These are phyloP conservation scores for Orestias chungarensis DNA, from an alignment of 2,797 vertebrate genomes.

Conservation along the genomic window DNA sequence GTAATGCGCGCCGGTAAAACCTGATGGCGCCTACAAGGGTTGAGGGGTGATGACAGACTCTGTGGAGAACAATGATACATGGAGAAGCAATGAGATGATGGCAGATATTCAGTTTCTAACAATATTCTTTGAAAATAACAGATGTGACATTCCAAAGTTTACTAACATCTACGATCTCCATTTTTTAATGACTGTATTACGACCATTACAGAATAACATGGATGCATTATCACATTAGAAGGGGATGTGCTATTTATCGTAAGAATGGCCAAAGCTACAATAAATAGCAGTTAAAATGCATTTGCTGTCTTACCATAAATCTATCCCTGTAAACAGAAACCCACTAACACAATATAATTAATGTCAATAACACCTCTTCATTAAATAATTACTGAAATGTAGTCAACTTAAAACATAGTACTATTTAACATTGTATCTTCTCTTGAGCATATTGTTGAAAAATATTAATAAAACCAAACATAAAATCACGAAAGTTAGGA, in stretches of 20 bases:
- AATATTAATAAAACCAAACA: neutral
- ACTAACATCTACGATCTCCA: neutral
- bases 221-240: no score
- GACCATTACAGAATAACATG: neutral
- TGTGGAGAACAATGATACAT: slow-evolving; percentile 20
- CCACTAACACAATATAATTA: neutral
- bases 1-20: slow-evolving; percentile 61
- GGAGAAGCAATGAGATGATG: neutral
- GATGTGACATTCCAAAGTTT: neutral
- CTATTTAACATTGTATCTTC: neutral
- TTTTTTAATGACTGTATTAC: neutral
- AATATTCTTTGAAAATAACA: neutral
- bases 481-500: neutral
- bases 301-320: no score
- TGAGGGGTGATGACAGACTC: slow-evolving; percentile 68
- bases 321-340: no score
- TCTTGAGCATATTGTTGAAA: neutral
- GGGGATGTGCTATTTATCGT: no score
- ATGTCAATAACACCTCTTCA: neutral
- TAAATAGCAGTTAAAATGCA: no score
- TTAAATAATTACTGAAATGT: no score
- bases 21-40: slow-evolving; percentile 67
- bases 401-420: no score
- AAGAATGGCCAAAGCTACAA: no score
- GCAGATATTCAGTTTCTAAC: neutral